Evolutionary conservation across 2,113 vertebrate genomes (phyloP), one percentile per base, ranked within the genome.

Genomic region (Psephotus haematonotus): DNA sequence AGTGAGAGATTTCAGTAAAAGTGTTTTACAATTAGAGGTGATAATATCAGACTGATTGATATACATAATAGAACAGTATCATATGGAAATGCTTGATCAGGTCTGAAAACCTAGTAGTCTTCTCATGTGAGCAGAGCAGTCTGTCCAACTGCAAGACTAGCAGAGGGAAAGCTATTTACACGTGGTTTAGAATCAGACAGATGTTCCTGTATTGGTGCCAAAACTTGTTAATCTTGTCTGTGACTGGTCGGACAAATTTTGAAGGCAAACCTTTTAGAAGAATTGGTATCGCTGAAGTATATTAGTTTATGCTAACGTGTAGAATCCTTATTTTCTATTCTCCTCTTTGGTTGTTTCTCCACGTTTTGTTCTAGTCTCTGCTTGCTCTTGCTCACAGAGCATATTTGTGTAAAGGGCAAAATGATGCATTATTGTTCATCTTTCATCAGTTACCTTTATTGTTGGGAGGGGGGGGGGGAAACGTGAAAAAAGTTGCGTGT

Each of bases 381-480:
- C n/a, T 82, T 94, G 44, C 15, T 81, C 23, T 84, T 86, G 27
- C 24, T 88, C 23, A n/a, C 8, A 59, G 4, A 16, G 5, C 8
- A 7, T 71, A 7, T 71, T 92, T 71, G 14, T 20, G 20, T 24
- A 57, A 92, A 69, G 9, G 35, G 16, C 17, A 39, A 47, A 77
- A 29, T 0, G 1, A 53, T 71, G 17, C 50, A 13, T 86, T 82
- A 35, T 41, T 44, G 13, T 18, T 86, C 29, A 52, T 88, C 35
- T 88, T 95, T 31, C 24, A 43, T 64, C 39, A 60, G 3, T 75
- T 85, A 35, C 15, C 7, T 71, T 16, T 64, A 33, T 44, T 71
- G 37, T 25, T 69, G 39, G 1, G 1, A 24, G 5, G 31, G 17
- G 41, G 33, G 28, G 6, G 2, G 2, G 4, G 37, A 37, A 18